Evolutionary conservation across 2,113 vertebrate genomes (phyloP), one percentile per base, ranked within the genome.

Genomic region (Sinocyclocheilus maitianheensis): DNA sequence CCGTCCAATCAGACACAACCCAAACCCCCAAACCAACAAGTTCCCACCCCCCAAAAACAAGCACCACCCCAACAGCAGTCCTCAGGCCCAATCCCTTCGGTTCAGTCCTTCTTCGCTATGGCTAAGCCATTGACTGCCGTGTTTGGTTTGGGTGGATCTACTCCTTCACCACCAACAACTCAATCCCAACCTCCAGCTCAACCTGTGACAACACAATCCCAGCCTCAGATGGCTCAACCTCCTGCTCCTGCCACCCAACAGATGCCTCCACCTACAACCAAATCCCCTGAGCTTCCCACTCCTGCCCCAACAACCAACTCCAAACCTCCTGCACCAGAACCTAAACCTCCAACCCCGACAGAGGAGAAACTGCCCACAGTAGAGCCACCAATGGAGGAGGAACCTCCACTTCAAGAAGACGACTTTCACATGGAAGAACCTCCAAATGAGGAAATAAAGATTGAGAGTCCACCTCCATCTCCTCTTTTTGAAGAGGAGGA

Each of bases 91-190:
- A 5, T 93, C 88, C 72, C 88, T 18, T 87, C 93, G 88, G 87
- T 92, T 89, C 1, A 90, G 75, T 95, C 94, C 65, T 94, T 95
- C 91, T 95, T 95, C 85, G 94, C 94, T 55, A 95, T 95, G 94
- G 93, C 94, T 83, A 95, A 95, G 84, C 94, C 94, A 40, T 85
- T 95, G 18, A 94, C 94, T 16, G 94, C 94, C 43, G 94, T 94
- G 93, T 82, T 86, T 93, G 87, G 94, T 87, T 72, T 95, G 85
- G 87, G 85, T 30, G 80, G 87, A 46, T 88, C 89, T 48, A 81
- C 79, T 46, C 58, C 89, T 22, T n/a, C 71, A 13, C 51, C 85
- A 90, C 69, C 84, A 89, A 30, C 91, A 91, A 80, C 93, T 91
- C 84, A 84, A 89, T 3, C 83, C 93, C 89, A 90, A 11, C 51